Conservation (phyloP, 2,888 invertebrate species). For the Brachyopa scutellaris region DNA sequence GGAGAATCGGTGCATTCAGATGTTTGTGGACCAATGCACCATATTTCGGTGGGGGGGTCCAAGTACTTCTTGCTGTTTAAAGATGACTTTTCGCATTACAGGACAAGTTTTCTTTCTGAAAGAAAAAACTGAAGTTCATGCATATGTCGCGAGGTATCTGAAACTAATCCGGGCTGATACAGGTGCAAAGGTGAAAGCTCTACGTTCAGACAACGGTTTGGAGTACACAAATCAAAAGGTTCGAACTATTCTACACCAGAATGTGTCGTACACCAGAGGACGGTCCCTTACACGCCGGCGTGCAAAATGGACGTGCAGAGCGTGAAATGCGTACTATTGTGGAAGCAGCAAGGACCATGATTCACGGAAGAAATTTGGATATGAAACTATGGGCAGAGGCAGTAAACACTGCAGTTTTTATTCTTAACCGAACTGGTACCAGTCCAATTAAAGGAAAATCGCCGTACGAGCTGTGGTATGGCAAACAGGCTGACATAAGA, state of each 20-base stretch:
- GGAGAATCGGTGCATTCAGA: slow-evolving; percentile 73
- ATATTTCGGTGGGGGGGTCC: slow-evolving; percentile 66
- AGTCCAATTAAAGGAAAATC: slow-evolving; percentile 72
- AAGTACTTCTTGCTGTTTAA: slow-evolving; percentile 69
- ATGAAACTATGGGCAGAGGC: slow-evolving; percentile 79
- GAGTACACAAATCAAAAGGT: slow-evolving; percentile 75
- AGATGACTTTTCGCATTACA: slow-evolving; percentile 71
- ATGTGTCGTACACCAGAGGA: slow-evolving; percentile 74
- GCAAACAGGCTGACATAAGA: slow-evolving; percentile 30
- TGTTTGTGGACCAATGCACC: slow-evolving; percentile 73
- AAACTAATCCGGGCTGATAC: slow-evolving; percentile 72
- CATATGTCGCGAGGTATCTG: slow-evolving; percentile 46
- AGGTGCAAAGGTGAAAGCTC: slow-evolving; percentile 66
- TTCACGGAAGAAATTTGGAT: slow-evolving; percentile 71
- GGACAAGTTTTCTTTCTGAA: slow-evolving; percentile 69
- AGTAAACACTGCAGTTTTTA: slow-evolving; percentile 76
- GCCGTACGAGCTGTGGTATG: slow-evolving; percentile 75
- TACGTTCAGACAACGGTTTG: slow-evolving; percentile 75
- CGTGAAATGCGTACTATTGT: slow-evolving; percentile 77
- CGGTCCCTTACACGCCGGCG: slow-evolving; percentile 77
- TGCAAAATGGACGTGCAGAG: slow-evolving; percentile 78
- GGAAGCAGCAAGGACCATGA: slow-evolving; percentile 75
- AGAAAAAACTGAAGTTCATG: too few species aligned
- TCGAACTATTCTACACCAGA: slow-evolving; percentile 68
- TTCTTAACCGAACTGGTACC: slow-evolving; percentile 76